phyloP scores from a whole-genome alignment of 2,113 vertebrate genomes.

The Athene cunicularia region DNA sequence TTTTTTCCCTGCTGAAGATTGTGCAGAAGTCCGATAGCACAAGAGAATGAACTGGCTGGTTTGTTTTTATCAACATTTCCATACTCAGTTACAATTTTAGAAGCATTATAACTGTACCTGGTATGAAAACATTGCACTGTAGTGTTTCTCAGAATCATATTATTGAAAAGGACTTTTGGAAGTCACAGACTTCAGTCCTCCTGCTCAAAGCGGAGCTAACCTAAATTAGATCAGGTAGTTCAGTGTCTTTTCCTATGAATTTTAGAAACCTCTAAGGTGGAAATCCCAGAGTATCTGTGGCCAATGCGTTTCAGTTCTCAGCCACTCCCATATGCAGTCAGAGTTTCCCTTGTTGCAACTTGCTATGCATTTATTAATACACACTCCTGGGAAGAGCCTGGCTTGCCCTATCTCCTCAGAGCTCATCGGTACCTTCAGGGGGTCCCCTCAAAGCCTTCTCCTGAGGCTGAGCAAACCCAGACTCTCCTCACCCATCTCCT shows the following conservation, averaged over 20 bases:
- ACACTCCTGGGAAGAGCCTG: neutral
- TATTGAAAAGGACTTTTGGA: neutral
- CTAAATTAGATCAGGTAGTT: neutral
- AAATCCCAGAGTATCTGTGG: neutral
- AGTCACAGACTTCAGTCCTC: neutral
- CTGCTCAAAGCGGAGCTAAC: neutral
- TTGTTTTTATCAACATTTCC: neutral
- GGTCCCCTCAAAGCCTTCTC: neutral
- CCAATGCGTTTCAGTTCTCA: neutral
- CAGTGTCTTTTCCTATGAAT: neutral
- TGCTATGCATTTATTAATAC: neutral
- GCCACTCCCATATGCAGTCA: neutral
- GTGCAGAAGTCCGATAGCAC: neutral
- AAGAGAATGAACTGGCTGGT: neutral
- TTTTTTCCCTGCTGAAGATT: neutral
- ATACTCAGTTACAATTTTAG: neutral
- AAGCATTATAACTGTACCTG: neutral
- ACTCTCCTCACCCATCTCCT: neutral
- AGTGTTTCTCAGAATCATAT: neutral
- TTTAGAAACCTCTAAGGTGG: neutral
- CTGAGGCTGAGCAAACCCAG: neutral
- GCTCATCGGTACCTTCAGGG: neutral
- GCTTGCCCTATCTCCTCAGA: neutral
- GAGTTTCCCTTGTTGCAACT: neutral
- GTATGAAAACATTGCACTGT: neutral